Evolutionary conservation across 2,888 invertebrate genomes (phyloP), one percentile per base, ranked within the genome.

Genomic region (Rhimphoctona megacephalus): DNA sequence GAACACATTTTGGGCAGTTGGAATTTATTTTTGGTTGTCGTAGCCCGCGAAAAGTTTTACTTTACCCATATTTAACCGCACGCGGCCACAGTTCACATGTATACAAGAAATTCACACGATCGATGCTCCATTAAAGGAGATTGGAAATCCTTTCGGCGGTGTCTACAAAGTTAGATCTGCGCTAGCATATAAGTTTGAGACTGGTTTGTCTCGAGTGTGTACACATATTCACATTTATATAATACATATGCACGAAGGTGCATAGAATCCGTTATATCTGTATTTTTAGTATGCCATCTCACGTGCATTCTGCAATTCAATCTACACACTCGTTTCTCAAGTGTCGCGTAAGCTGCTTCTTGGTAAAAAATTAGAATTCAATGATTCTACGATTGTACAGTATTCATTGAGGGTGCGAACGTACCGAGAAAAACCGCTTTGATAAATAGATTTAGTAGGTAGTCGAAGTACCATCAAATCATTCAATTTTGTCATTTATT

Each of bases 111-210:
- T 86, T 86, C 83, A 72, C 80, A 83, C 83, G 77, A 86, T 81
- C 83, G 88, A 90, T 89, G 89, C 86, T 87, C 90, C 90, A 90
- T 92, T 91, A 91, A 83, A 89, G 89, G 88, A 89, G 90, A 91
- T 90, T 90, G 90, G 89, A 89, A 91, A 90, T 89, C 90, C 89
- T 89, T 89, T 89, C 90, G 88, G 84, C 90, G 88, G 85, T 81
- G 87, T 85, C 81, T 85, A 77, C 83, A 83, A 88, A 86, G 86
- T 87, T 85, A 73, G 86, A 85, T 78, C 83, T 83, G 74, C 81
- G 77, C 73, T 79, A 72, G 86, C 83, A 73, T 81, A 83, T 83
- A 86, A 84, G 81, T 85, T 87, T 79, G 64, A 70, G 84, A 84
- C 84, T 77, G 76, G 83, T 85, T 82, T 82, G 81, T 85, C 82